A percentile compares a stretch with the other conserved stretches of the same genome.
Evolutionary conservation across 2,888 invertebrate species (phyloP).

Genomic region (Callosobruchus maculatus): DNA sequence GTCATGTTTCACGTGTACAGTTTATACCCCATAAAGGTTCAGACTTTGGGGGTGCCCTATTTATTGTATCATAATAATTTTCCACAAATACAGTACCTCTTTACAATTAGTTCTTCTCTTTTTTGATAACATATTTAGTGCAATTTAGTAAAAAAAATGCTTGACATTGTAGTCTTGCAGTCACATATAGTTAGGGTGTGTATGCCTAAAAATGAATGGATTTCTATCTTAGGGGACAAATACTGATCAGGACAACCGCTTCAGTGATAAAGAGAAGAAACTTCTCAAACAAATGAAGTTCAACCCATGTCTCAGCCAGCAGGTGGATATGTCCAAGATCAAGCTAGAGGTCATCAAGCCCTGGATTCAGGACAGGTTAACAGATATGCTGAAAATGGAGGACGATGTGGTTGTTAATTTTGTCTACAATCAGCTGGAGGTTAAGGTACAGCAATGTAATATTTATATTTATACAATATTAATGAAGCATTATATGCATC

Average conservation of each 20-base stretch:
- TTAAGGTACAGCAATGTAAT: constrained; percentile 62
- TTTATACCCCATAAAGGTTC: too few relatives aligned
- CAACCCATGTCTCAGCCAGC: constrained; percentile 83
- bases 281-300: constrained; percentile 98
- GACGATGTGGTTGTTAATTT: constrained; percentile 99
- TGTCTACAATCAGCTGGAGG: constrained; percentile 96
- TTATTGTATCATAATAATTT: too few relatives aligned
- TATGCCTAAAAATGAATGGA: constrained; percentile 22
- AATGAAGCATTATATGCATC: neutral
- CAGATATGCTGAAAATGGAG: constrained; percentile 94
- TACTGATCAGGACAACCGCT: constrained; percentile 98
- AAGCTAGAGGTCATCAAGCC: constrained; percentile 97
- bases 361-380: constrained; percentile 97
- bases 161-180: neutral
- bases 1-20: too few relatives aligned
- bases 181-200: neutral
- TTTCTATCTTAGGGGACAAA: constrained; percentile 78
- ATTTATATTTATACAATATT: constrained; percentile 22
- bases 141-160: too few relatives aligned
- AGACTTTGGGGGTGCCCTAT: too few relatives aligned
- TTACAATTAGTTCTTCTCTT: too few relatives aligned
- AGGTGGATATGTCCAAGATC: constrained; percentile 98
- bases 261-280: constrained; percentile 99
- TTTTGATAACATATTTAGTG: too few relatives aligned
- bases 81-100: too few relatives aligned